Evolutionary conservation across 1,140 invertebrate genomes (phyloP), one percentile per base, ranked within the genome.

Genomic region (Zophobas atratus): DNA sequence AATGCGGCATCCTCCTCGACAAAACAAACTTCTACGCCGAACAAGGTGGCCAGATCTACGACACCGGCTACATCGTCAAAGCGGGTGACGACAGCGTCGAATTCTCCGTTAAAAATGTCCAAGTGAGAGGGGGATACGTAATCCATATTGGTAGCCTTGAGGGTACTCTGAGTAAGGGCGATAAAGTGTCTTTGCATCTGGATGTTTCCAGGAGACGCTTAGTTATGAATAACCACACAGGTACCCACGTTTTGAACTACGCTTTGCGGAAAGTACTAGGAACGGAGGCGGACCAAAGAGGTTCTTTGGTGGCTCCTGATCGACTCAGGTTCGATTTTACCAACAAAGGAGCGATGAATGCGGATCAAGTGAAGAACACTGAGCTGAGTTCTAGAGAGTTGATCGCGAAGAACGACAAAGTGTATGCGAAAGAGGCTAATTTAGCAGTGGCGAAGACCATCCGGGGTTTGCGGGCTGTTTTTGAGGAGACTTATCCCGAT

Each of bases 211-310:
- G 97, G 76, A 89, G 98, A 85, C 90, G 94, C 81, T 87, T 95
- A 2, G 90, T 99, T 34, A 99, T 99, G 99, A 98, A 96, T 84
- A 99, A 99, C 88, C 99, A 99, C 84, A 99, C 98, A 34, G 99
- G 96, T 35, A 99, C 99, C 0, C 99, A 99, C 88, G 92, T 98
- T 57, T 89, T 99, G 0, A 99, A 99, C 89, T 97, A 94, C 89
- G 97, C 96, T 36, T 88, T 99, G 48, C 90, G 98, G 67, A 92
- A 93, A 86, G 96, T 99, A 57, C 88, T 99, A 32, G 93, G 95
- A 5, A 93, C 92, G 78, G 96, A 98, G 83, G 93, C 96, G 51
- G 98, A 99, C 87, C 99, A 99, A 88, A 94, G 94, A 85, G 99
- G 99, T 49, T 99, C 98, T 0, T 89, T 99, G n/a, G 99, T 99